Evolutionary conservation across 2,797 vertebrate genomes (phyloP).

Genomic region (Paedocypris micromegethes): DNA sequence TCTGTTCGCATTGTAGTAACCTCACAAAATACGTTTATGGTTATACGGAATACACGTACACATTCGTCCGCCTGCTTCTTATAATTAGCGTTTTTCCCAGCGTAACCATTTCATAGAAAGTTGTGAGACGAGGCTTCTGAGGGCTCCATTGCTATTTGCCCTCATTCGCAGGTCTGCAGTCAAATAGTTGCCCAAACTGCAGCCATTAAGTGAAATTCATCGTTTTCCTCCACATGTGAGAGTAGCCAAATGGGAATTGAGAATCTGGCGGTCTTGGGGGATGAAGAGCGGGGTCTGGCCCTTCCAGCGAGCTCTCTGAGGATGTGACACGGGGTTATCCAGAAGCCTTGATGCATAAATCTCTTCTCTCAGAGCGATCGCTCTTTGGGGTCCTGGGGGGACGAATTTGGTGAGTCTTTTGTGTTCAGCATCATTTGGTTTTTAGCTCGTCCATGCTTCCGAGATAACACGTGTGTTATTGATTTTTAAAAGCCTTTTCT

Average conservation of each 20-base stretch:
- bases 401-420: constrained; percentile 7
- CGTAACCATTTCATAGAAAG: constrained; percentile 26
- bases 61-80: constrained; percentile 3
- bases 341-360: constrained; percentile 11
- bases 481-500: neutral
- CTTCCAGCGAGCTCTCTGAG: constrained; percentile 26
- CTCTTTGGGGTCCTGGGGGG: neutral
- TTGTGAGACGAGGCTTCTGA: constrained; percentile 13
- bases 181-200: constrained; percentile 33
- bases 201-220: constrained; percentile 39
- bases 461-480: too few relatives aligned
- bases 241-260: constrained; percentile 34
- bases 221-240: constrained; percentile 32
- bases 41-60: too few relatives aligned
- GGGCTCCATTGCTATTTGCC: constrained; percentile 23
- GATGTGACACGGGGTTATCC: constrained; percentile 16
- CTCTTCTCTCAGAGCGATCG: neutral
- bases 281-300: constrained; percentile 14
- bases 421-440: neutral
- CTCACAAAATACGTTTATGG: too few relatives aligned
- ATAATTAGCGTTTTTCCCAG: constrained; percentile 5
- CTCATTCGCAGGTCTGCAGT: constrained; percentile 33
- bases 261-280: constrained; percentile 35
- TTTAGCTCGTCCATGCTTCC: too few relatives aligned
- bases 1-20: too few relatives aligned